Base-by-base conservation (phyloP, 2,797 vertebrate species). In the Heliangelus exortis region DNA sequence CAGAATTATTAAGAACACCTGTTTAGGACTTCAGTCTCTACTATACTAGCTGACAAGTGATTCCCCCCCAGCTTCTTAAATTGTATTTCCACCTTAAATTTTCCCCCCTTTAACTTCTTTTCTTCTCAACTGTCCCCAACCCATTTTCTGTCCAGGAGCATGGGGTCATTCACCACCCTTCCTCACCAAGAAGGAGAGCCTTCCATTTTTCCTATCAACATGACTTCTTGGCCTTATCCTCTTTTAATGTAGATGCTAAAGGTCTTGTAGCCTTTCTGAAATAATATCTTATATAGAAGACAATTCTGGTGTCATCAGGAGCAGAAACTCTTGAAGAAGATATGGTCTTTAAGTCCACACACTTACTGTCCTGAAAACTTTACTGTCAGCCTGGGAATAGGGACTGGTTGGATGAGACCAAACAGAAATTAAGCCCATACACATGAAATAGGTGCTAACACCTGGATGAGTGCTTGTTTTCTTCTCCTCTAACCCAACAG, bases 1-100 rank as follows among this genome's bases (percentile, higher is more conserved):
- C 90, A 94, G 87, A 92, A 94, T 92, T 95, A 91, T 92, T 69
- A 87, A 94, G 63, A 84, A 26, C 65, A 75, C 74, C 66, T 89
- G 72, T 36, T 43, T 48, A 83, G 65, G 65, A 89, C 28, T 54
- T 67, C 50, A 66, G 25, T 53, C 54, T 69, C 66, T 82, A 54
- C 63, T 69, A 36, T 19, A 26, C 47, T 73, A 36, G 6, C 34
- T 92, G 87, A 92, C 48, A 68, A 89, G 36, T 47, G 29, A 67
- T 48, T 51, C 74, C 75, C 65, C 81, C 22, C 48, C 54, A 62
- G 33, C 29, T 78, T 57, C 41, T 90, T 29, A 77, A 65, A 55
- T 47, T 26, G 36, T 58, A 55, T 45, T 92, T 89, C 81, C 68
- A 81, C 71, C 48, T 91, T 63, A 26, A 36, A 39, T 79, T 88